phyloP scores from a whole-genome alignment of 2,113 vertebrate species.

The Cyphomyrus plagiostoma region DNA sequence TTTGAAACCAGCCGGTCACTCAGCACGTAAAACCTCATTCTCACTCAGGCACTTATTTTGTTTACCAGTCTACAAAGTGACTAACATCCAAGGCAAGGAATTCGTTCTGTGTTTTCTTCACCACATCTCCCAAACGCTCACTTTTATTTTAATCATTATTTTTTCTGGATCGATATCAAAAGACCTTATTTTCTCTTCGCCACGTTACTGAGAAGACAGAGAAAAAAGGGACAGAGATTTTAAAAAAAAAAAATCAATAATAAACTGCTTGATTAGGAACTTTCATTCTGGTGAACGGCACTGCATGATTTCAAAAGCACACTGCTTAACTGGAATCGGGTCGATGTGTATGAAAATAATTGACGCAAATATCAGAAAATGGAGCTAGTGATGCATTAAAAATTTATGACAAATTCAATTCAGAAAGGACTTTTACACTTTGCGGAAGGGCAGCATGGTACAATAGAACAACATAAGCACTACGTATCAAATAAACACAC shows the following conservation, averaged over 20 bases:
- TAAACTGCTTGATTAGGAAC: slow-evolving; percentile 41
- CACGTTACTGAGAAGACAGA: slow-evolving; percentile 45
- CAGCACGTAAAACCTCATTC: slow-evolving; percentile 31
- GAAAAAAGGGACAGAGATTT: slow-evolving; percentile 31
- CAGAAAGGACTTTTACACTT: not conserved
- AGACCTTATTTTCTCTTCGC: slow-evolving; percentile 33
- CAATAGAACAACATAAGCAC: not conserved
- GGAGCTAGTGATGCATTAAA: not conserved
- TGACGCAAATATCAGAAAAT: slow-evolving; percentile 4
- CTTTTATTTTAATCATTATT: slow-evolving; percentile 28
- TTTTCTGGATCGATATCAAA: slow-evolving; percentile 53
- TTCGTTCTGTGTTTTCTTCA: slow-evolving; percentile 48
- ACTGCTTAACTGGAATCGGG: slow-evolving; percentile 22
- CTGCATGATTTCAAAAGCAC: slow-evolving; percentile 31
- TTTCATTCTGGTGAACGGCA: slow-evolving; percentile 36
- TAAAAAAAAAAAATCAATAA: slow-evolving; percentile 40
- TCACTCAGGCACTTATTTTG: slow-evolving; percentile 17
- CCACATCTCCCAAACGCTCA: slow-evolving; percentile 47
- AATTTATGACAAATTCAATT: not conserved
- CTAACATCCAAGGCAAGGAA: slow-evolving; percentile 44
- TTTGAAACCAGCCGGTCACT: slow-evolving; percentile 1
- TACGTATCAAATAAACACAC: not conserved
- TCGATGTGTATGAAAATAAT: not conserved
- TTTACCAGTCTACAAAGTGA: slow-evolving; percentile 31
- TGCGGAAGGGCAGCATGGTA: not conserved